phyloP scores from a whole-genome alignment of 2,888 invertebrate genomes.

The Campopleginae sp. region DNA sequence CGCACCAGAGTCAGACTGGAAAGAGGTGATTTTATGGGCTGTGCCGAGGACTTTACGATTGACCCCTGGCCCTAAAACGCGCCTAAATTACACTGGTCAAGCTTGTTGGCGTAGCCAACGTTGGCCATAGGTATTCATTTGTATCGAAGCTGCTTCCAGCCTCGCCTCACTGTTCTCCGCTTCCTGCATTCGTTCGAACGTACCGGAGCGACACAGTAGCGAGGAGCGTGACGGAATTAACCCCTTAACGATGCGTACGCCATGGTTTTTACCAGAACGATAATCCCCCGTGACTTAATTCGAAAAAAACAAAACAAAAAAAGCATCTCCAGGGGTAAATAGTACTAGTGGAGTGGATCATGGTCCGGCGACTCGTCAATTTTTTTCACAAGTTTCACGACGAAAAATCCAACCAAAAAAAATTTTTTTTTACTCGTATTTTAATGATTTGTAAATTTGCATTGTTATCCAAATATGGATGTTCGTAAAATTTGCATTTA shows the following conservation, averaged over 20 bases:
- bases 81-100: slow-evolving; percentile 77
- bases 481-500: too few relatives aligned
- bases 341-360: neutral
- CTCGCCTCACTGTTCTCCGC: slow-evolving; percentile 10
- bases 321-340: neutral
- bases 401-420: neutral
- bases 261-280: slow-evolving; percentile 6
- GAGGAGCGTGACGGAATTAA: slow-evolving; percentile 49
- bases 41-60: slow-evolving; percentile 75
- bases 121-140: slow-evolving; percentile 14
- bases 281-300: slow-evolving; percentile 8
- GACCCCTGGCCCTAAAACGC: slow-evolving; percentile 78
- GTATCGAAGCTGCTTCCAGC: slow-evolving; percentile 23
- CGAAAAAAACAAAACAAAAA: too few relatives aligned
- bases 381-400: slow-evolving; percentile 11
- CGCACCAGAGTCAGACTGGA: slow-evolving; percentile 36
- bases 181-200: slow-evolving; percentile 5
- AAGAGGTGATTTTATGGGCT: slow-evolving; percentile 71
- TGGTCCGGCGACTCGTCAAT: neutral
- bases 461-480: neutral
- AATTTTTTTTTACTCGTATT: neutral
- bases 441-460: neutral
- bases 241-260: slow-evolving; percentile 39
- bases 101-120: slow-evolving; percentile 56
- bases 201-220: slow-evolving; percentile 6